Evolutionary conservation across 2,888 invertebrate species (phyloP).

Genomic region (Megamerina dolium): DNA sequence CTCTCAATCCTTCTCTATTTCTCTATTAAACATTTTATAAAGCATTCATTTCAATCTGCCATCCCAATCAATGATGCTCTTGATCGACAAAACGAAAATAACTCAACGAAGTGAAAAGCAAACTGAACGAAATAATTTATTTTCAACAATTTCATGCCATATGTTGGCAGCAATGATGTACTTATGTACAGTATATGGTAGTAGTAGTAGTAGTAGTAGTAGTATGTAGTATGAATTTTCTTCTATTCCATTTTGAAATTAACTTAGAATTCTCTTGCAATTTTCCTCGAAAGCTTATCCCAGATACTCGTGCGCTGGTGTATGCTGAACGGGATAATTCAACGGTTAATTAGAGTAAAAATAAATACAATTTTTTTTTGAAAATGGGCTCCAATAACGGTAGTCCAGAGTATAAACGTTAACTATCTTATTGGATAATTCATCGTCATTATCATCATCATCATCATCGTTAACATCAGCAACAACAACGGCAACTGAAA

Average conservation of each 20-base stretch:
- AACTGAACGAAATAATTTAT: conserved; percentile 7
- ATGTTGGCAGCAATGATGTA: conserved; percentile 7
- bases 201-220: too few relatives aligned
- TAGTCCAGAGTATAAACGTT: conserved; percentile 11
- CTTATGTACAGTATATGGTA: too few relatives aligned
- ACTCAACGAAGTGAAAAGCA: conserved; percentile 2
- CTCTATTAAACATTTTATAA: too few relatives aligned
- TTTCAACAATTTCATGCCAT: neutral
- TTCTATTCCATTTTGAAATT: conserved; percentile 1
- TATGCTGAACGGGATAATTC: conserved; percentile 39
- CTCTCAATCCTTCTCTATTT: too few relatives aligned
- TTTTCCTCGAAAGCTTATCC: conserved; percentile 15
- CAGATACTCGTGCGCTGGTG: conserved; percentile 19
- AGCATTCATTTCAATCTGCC: neutral
- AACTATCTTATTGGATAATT: too few relatives aligned
- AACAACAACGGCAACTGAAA: too few relatives aligned
- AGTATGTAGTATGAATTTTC: too few relatives aligned
- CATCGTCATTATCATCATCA: too few relatives aligned
- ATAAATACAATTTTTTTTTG: too few relatives aligned
- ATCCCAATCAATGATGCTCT: too few relatives aligned
- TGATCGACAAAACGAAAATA: conserved; percentile 7
- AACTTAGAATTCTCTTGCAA: conserved; percentile 11
- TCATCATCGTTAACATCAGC: too few relatives aligned
- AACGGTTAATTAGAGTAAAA: conserved; percentile 26
- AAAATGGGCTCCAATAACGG: conserved; percentile 13